Percentiles rank a stretch among this genome's conserved stretches.
Evolutionary conservation across 2,113 vertebrate species (phyloP).

Genomic region (Pituophis catenifer): DNA sequence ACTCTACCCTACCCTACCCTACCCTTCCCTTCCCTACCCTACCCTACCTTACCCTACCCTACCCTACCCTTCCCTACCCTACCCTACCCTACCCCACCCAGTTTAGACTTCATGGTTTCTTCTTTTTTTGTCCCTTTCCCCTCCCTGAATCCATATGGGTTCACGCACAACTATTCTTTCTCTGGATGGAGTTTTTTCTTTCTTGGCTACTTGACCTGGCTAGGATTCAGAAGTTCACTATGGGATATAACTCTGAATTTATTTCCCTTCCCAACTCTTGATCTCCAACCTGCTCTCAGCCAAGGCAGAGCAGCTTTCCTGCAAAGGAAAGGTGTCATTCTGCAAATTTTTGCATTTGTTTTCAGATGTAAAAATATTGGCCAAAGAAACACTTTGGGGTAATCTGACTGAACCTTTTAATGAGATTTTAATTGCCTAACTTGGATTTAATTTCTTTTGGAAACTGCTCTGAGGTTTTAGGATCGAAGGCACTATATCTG

Average conservation of each 20-base stretch:
- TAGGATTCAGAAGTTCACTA: neutral
- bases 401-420: neutral
- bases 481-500: neutral
- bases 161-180: neutral
- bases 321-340: neutral
- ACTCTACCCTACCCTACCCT: too few relatives aligned
- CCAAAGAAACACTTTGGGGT: neutral
- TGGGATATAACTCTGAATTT: neutral
- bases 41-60: too few relatives aligned
- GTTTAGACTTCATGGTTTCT: neutral
- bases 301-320: neutral
- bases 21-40: too few relatives aligned
- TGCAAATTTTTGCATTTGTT: neutral
- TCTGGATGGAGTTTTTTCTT: neutral
- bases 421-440: neutral
- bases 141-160: neutral
- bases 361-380: neutral
- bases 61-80: too few relatives aligned
- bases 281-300: neutral
- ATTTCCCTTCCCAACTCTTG: neutral
- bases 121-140: neutral
- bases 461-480: neutral
- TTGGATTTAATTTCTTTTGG: conserved; percentile 7
- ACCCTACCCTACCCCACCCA: too few relatives aligned
- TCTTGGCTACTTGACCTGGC: neutral